Conservation (phyloP, 2,797 vertebrate species). For the Balearica regulorum region DNA sequence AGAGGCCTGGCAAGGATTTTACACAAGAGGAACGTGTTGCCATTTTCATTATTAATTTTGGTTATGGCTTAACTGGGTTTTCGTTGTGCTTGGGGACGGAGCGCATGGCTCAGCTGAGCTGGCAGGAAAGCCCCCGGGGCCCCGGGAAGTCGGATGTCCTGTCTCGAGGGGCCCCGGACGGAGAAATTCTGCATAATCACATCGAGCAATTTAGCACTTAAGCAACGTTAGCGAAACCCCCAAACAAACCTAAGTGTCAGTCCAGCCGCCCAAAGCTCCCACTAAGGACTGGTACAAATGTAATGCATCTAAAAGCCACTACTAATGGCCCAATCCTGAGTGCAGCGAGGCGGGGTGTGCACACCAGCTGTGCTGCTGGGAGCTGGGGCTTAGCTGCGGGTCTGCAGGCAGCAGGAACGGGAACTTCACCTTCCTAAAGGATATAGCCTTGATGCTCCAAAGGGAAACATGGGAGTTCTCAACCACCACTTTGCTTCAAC, state of each 20-base stretch:
- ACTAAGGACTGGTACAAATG: conserved; percentile 60
- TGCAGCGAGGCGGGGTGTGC: not conserved
- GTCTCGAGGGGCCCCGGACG: conserved; percentile 38
- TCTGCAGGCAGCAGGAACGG: not conserved
- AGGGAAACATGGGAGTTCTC: not conserved
- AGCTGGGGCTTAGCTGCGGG: not conserved
- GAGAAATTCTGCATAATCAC: conserved; percentile 71
- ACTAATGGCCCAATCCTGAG: conserved; percentile 51
- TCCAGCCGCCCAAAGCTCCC: conserved; percentile 67
- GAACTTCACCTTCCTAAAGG: not conserved
- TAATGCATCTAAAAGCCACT: conserved; percentile 44
- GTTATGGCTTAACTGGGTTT: not conserved
- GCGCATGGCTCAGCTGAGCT: not conserved
- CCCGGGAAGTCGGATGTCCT: conserved; percentile 45
- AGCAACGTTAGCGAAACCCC: conserved; percentile 69
- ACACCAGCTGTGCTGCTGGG: not conserved
- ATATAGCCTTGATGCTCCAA: conserved; percentile 27
- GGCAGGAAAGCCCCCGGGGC: not conserved
- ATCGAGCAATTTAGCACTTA: conserved; percentile 73
- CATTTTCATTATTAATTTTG: not conserved
- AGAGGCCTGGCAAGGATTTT: not conserved
- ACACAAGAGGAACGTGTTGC: not conserved
- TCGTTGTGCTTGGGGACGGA: not conserved
- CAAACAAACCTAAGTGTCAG: conserved; percentile 68
- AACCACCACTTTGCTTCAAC: conserved; percentile 40